These are phyloP conservation scores for Trogon surrucura DNA, from an alignment of 2,113 vertebrate species.

Conservation along the genomic window DNA sequence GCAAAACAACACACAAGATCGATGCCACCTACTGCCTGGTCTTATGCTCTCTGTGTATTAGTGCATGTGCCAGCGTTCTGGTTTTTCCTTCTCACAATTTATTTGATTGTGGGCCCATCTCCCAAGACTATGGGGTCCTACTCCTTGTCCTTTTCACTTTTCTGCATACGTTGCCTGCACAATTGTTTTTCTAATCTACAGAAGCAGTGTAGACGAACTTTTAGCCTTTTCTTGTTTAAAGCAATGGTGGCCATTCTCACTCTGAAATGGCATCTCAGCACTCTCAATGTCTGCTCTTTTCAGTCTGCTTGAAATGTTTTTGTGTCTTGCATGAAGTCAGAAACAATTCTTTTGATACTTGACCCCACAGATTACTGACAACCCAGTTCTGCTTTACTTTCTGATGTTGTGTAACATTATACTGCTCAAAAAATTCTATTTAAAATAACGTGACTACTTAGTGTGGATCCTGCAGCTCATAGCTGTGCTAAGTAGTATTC, in stretches of 20 bases:
- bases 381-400: neutral
- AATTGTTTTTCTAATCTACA: neutral
- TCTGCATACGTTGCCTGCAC: neutral
- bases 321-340: neutral
- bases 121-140: neutral
- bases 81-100: neutral
- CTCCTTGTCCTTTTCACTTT: neutral
- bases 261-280: neutral
- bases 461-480: neutral
- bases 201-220: neutral
- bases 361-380: neutral
- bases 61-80: neutral
- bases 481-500: slow-evolving; percentile 31
- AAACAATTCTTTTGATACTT: slow-evolving; percentile 18
- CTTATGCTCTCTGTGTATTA: neutral
- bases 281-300: neutral
- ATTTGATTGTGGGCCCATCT: neutral
- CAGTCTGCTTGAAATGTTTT: neutral
- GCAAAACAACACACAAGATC: neutral
- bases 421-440: neutral
- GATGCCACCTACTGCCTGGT: neutral
- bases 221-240: neutral
- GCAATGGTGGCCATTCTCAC: neutral
- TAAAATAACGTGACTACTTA: slow-evolving; percentile 11
- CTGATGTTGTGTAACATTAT: slow-evolving; percentile 24